These are phyloP conservation scores for Novumbra hubbsi DNA, from an alignment of 2,797 vertebrate genomes.

Conservation along the genomic window DNA sequence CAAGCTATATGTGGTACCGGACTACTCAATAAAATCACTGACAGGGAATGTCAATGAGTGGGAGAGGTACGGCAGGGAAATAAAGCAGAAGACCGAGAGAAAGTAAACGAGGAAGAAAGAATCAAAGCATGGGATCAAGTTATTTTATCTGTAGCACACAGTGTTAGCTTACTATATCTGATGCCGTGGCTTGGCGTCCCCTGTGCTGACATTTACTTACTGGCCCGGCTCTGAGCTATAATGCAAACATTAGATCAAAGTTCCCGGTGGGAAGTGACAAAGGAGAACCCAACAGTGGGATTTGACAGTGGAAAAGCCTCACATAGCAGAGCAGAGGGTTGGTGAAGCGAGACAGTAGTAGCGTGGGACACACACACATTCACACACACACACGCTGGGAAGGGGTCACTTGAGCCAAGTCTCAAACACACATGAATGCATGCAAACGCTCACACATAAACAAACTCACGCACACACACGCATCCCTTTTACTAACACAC, in stretches of 20 bases:
- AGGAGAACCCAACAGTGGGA: neutral
- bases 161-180: constrained; percentile 28
- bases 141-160: constrained; percentile 33
- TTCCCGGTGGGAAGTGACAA: constrained; percentile 12
- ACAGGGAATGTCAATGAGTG: constrained; percentile 11
- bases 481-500: constrained; percentile 22
- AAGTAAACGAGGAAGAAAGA: constrained; percentile 5
- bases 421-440: constrained; percentile 18
- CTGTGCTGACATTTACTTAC: neutral
- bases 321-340: neutral
- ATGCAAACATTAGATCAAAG: constrained; percentile 47
- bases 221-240: constrained; percentile 21
- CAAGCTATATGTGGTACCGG: constrained; percentile 26
- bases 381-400: constrained; percentile 36
- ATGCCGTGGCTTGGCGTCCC: constrained; percentile 35
- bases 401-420: constrained; percentile 45
- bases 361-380: constrained; percentile 25
- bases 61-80: neutral
- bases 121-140: constrained; percentile 10
- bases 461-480: constrained; percentile 44
- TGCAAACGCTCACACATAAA: constrained; percentile 33
- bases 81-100: constrained; percentile 8
- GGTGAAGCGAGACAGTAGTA: constrained; percentile 3
- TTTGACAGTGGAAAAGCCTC: neutral
- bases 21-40: constrained; percentile 11